Base-by-base conservation (phyloP, 2,797 vertebrate species). In the Zalophus californianus region DNA sequence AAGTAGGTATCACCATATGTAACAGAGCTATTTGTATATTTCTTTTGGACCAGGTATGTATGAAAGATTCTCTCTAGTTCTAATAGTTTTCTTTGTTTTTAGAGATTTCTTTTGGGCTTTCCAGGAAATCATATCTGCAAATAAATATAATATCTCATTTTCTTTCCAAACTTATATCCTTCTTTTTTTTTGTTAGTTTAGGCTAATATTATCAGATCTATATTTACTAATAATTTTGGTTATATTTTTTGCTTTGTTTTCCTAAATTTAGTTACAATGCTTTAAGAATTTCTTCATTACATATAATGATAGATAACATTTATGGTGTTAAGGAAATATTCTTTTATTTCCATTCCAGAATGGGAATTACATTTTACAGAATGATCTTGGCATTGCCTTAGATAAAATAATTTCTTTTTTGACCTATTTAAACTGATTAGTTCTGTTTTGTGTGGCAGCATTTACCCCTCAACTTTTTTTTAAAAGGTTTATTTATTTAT, bases 311-410 rank as follows among this genome's bases (percentile, higher is more conserved):
- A 66, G 64, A 25, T 50, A n/a, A 16, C 6, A 58, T 92, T 94
- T 72, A 35, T 68, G 41, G 52, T 25, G 8, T 56, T 96, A 64
- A 56, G 10, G 14, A 88, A 64, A 68, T 79, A 38, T 8, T 14
- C 1, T 66, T 56, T 5, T 66, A 86, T 87, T 95, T 95, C 8
- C 60, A 16, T 80, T 54, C 13, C 14, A 82, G 10, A 86, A 10
- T 48, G 14, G 10, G 20, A 88, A 66, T 93, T 82, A 68, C 52
- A 64, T 78, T 73, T 73, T 41, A 60, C 25, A 87, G 44, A 79
- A 78, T 91, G n/a, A 91, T 93, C 86, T 86, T 89, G 38, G 5
- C 29, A 87, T 41, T 93, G 54, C 80, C 23, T 93, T 88, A 64
- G 58, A 70, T 77, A 77, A 73, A 16, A 20, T 72, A 50, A 85